Evolutionary conservation across 2,888 invertebrate species (phyloP).

Genomic region (Euzophera pinguis): DNA sequence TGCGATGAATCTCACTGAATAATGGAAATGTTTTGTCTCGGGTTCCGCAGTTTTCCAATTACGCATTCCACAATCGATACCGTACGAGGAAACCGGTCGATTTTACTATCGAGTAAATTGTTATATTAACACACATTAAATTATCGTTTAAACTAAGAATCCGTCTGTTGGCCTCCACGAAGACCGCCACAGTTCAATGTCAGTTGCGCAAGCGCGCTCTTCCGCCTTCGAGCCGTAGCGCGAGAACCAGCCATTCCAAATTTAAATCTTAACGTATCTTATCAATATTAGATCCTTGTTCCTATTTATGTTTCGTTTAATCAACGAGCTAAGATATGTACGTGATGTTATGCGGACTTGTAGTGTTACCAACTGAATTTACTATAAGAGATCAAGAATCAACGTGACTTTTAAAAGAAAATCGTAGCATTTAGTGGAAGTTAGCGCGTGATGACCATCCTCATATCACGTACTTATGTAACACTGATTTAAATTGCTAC

Average conservation of each 20-base stretch:
- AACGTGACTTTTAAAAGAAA: constrained; percentile 19
- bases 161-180: constrained; percentile 62
- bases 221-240: constrained; percentile 57
- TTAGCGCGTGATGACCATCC: constrained; percentile 10
- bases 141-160: constrained; percentile 56
- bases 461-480: constrained; percentile 27
- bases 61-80: constrained; percentile 25
- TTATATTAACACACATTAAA: constrained; percentile 39
- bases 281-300: constrained; percentile 20
- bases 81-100: constrained; percentile 32
- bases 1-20: constrained; percentile 40
- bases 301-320: constrained; percentile 4
- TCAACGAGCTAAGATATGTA: constrained; percentile 7
- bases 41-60: constrained; percentile 45
- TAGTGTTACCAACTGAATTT: neutral
- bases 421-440: constrained; percentile 10
- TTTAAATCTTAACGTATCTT: constrained; percentile 55
- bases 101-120: constrained; percentile 19
- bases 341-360: constrained; percentile 2
- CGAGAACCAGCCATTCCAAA: constrained; percentile 55
- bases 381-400: neutral
- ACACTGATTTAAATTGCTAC: constrained; percentile 18
- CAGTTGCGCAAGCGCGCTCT: constrained; percentile 76
- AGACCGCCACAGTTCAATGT: constrained; percentile 70
- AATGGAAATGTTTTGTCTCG: constrained; percentile 33